These are phyloP conservation scores for Stomorhina lunata DNA, from an alignment of 2,888 invertebrate species.

Conservation along the genomic window DNA sequence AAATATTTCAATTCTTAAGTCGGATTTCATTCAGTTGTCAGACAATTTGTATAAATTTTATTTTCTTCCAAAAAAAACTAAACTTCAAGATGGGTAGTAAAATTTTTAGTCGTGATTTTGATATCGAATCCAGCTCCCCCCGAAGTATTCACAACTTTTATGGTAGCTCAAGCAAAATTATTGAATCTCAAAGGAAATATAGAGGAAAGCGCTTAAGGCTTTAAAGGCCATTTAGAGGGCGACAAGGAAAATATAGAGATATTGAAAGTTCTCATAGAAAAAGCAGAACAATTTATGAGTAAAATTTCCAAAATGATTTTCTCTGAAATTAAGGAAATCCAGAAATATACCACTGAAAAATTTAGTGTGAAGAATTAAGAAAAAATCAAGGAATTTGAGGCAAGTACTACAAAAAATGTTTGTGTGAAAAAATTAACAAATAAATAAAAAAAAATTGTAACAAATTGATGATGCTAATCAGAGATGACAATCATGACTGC, in stretches of 20 bases:
- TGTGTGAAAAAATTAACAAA: too few species aligned
- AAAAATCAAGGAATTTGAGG: too few species aligned
- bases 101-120: slow-evolving; percentile 44
- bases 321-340: slow-evolving; percentile 28
- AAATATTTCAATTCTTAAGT: too few species aligned
- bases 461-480: too few species aligned
- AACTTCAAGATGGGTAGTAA: background rate
- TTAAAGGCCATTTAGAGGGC: slow-evolving; percentile 46
- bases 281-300: slow-evolving; percentile 7
- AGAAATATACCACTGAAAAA: slow-evolving; percentile 23
- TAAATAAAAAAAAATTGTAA: too few species aligned
- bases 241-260: slow-evolving; percentile 23
- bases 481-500: too few species aligned
- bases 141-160: slow-evolving; percentile 41
- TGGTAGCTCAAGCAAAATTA: slow-evolving; percentile 43
- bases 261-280: background rate
- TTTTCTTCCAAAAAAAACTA: too few species aligned
- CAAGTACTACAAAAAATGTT: too few species aligned
- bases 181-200: slow-evolving; percentile 51
- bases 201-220: slow-evolving; percentile 44
- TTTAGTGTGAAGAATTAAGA: background rate
- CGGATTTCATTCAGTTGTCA: too few species aligned
- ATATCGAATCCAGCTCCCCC: slow-evolving; percentile 48
- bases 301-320: background rate
- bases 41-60: too few species aligned